Evolutionary conservation across 2,888 invertebrate genomes (phyloP), one percentile per base, ranked within the genome.

Genomic region (Drosophila sordidula): DNA sequence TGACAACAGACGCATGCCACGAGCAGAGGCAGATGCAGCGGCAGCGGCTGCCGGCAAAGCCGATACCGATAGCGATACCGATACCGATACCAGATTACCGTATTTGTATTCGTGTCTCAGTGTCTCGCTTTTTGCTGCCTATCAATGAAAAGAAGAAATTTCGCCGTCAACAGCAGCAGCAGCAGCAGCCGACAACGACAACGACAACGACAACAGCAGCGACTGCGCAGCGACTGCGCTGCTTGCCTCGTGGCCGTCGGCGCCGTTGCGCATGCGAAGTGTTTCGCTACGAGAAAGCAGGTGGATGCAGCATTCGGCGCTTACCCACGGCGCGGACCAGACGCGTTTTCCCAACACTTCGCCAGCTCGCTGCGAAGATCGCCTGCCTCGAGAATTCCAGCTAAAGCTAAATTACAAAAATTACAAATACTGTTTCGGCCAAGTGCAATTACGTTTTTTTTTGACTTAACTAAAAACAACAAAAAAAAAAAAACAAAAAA

Each of bases 241-340:
- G 68, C 66, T 26, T 42, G 70, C 64, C 62, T 54, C 80, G 72
- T 67, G 56, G 70, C 69, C 64, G 75, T 63, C 55, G 66, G 39
- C 78, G 84, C 74, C 81, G 87, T 80, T 87, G 89, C 87, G 90
- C 90, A 91, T 90, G 90, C 90, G 90, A 92, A 92, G 92, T 92
- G 91, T 92, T 92, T 91, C 92, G 92, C 90, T 90, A 89, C 88
- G 90, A 90, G 91, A 91, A 92, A 92, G 92, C 92, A 92, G 92
- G 92, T 92, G 92, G 90, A 92, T 91, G 91, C 91, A 91, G 90
- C 92, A 92, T 92, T 92, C 92, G 90, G 91, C 89, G 90, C 90
- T 92, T 91, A 92, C 89, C 92, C 92, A 92, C 91, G 91, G 91
- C 90, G 89, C 92, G 90, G 91, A 92, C 81, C 90, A 91, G 91